Base-by-base conservation (phyloP, 2,888 invertebrate genomes). In the Anoncus sp. region DNA sequence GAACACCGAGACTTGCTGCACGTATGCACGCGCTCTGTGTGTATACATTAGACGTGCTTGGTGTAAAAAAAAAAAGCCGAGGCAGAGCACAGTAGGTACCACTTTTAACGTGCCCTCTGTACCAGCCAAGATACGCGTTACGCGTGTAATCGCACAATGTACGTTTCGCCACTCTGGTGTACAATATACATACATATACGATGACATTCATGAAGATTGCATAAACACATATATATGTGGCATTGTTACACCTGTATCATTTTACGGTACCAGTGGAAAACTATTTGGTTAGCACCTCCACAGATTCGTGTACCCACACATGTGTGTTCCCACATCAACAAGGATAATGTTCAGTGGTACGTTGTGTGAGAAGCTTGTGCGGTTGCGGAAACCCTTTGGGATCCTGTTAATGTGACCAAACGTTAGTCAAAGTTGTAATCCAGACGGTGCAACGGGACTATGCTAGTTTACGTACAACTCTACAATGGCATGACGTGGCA, bases 401-500 rank as follows among this genome's bases (percentile, higher is more conserved):
- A 75, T 78, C 43, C 71, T 67, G 75, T 78, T 75, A 78, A 78
- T 78, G 78, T 67, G 78, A 75, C 78, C 75, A 63, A 78, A 78
- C 67, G 78, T 71, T 78, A 57, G 71, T 55, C 67, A 45, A 67
- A 78, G 75, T 71, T 72, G 75, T 78, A 78, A 78, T 75, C 78
- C 78, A 75, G 75, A 71, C 55, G 55, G 71, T 35, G 66, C 47
- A 49, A 14, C 24, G 67, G 71, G 60, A 71, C 71, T 59, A 31
- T 16, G 22, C 45, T 60, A 75, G 78, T 74, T 77, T 70, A 70
- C 73, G 69, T 74, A 74, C 70, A 70, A 60, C 65, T 70, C 59
- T 74, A 73, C 65, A 74, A 70, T 77, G 10, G 65, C 14, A 31
- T 49, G 20, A n/a, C 22, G n/a, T 49, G 49, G 63, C 49, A 38